Conservation (phyloP, 1,140 invertebrate species). For the Drosophila arizonae region DNA sequence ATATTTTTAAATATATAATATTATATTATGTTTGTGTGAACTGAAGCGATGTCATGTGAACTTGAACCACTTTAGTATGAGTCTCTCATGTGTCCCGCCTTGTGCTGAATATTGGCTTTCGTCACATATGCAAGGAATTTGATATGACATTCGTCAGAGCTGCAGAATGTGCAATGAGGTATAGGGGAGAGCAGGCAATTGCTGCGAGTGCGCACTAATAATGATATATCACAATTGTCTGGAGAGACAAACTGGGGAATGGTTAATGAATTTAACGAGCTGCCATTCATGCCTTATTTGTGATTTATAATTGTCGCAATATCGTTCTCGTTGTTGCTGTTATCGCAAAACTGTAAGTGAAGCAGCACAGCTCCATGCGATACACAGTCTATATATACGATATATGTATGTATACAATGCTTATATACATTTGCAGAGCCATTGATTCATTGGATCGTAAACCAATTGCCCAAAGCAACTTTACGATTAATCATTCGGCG, state of each 20-base stretch:
- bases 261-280: conserved; percentile 6
- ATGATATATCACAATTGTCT: conserved; percentile 8
- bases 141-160: conserved; percentile 8
- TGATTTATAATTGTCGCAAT: conserved; percentile 36
- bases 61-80: conserved; percentile 21
- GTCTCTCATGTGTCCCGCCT: conserved; percentile 14
- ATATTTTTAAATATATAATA: not conserved
- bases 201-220: not conserved
- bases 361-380: conserved; percentile 22
- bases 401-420: conserved; percentile 8
- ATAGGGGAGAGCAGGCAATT: no score
- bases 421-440: not conserved
- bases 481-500: conserved; percentile 45
- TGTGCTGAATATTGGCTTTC: conserved; percentile 35
- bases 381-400: not conserved
- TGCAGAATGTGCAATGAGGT: not conserved
- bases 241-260: not conserved
- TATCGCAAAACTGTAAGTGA: conserved; percentile 27
- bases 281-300: conserved; percentile 29
- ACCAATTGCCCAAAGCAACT: conserved; percentile 30
- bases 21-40: not conserved
- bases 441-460: conserved; percentile 38
- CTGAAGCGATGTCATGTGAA: conserved; percentile 2
- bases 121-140: conserved; percentile 8
- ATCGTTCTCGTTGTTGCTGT: not conserved